Base-by-base conservation (phyloP, 1,140 invertebrate species). In the Aphaenogaster rudis region DNA sequence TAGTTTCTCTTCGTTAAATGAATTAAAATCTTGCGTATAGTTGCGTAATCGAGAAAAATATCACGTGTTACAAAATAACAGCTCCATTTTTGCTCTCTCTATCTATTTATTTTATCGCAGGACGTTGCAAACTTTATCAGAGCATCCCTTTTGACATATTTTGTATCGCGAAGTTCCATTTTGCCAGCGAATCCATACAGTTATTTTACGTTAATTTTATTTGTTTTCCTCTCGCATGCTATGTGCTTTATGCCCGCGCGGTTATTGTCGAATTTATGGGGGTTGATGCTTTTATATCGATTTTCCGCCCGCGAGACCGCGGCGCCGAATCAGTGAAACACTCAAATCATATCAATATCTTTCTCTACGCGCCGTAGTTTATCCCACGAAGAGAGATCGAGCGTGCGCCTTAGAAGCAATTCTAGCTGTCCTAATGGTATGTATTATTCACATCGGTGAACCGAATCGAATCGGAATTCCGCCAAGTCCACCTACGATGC, bases 361-460 rank as follows among this genome's bases (percentile, higher is more conserved):
- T 59, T 59, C n/a, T 84, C 67, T 82, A 13, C 13, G 17, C 52
- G 52, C 13, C 54, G 54, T 74, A 48, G 66, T 72, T 81, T 81
- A 81, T 72, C 2, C 28, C 33, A 11, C 64, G 33, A 81, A 45
- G 78, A 74, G 52, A 52, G 63, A 69, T 36, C 66, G 59, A 63
- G 71, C 21, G 42, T 39, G 42, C 80, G 54, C 33, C n/a, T 76
- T 59, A 61, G 54, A 84, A 84, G 71, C 71, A 69, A 85, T 90
- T 74, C 72, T 82, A 66, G 78, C 52, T 79, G 57, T 61, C 71
- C 88, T 87, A 90, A 90, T 90, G 59, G 64, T 87, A 90, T 90
- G 85, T 87, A 90, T 90, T 90, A 89, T 90, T 90, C 89, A 87
- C 88, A 61, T 87, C 77, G 88, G 78, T 87, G 86, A 71, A 87